phyloP scores from a whole-genome alignment of 2,797 vertebrate species.

The Enteromius treurensis region DNA sequence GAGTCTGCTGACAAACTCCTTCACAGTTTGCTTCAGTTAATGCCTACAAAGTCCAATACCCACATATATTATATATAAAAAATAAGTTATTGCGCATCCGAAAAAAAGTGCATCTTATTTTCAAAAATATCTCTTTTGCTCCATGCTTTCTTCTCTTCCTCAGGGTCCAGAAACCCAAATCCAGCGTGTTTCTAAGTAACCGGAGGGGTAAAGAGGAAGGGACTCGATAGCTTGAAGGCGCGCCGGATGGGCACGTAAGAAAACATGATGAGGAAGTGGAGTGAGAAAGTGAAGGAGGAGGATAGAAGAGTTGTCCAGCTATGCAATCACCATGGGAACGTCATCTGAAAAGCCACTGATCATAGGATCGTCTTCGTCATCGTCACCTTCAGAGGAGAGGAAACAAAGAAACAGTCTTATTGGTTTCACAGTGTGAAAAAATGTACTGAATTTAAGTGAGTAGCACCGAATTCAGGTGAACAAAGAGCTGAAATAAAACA shows the following conservation, averaged over 20 bases:
- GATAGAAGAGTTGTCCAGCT: slow-evolving; percentile 67
- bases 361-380: slow-evolving; percentile 96
- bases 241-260: slow-evolving; percentile 25
- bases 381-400: slow-evolving; percentile 83
- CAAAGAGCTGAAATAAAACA: background rate
- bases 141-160: slow-evolving; percentile 63
- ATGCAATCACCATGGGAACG: slow-evolving; percentile 98
- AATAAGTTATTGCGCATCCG: slow-evolving; percentile 86
- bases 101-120: slow-evolving; percentile 83
- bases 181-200: slow-evolving; percentile 36
- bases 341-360: slow-evolving; percentile 99
- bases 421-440: background rate
- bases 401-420: background rate
- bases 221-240: slow-evolving; percentile 18
- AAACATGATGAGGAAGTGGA: slow-evolving; percentile 42
- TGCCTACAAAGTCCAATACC: slow-evolving; percentile 59
- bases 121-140: slow-evolving; percentile 79
- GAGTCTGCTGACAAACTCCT: slow-evolving; percentile 68
- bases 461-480: background rate
- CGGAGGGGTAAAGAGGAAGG: slow-evolving; percentile 30
- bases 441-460: background rate
- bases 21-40: slow-evolving; percentile 79
- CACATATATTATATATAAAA: slow-evolving; percentile 79
- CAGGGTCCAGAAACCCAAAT: slow-evolving; percentile 64
- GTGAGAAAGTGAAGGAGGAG: slow-evolving; percentile 31